A percentile compares a stretch with the other conserved stretches of the same genome.
phyloP scores from a whole-genome alignment of 2,113 vertebrate species.

The Pachypanchax playfairii region DNA sequence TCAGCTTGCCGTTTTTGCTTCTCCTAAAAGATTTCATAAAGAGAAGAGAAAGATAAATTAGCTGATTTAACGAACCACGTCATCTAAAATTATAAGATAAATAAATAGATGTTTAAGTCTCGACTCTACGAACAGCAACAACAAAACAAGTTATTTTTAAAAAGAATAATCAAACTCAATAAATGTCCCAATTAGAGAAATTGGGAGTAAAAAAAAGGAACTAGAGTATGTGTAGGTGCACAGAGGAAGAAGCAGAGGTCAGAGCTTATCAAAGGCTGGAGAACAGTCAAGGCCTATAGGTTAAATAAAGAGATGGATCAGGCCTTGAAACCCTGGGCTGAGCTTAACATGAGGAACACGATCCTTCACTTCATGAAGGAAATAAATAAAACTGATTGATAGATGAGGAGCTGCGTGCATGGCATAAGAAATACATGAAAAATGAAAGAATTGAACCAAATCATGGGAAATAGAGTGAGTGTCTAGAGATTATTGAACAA shows the following conservation, averaged over 20 bases:
- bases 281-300: constrained; percentile 22
- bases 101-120: too few species aligned
- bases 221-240: not conserved
- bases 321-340: constrained; percentile 23
- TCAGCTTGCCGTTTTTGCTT: constrained; percentile 96
- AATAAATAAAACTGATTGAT: constrained; percentile 27
- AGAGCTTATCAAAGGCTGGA: constrained; percentile 31
- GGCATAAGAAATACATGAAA: too few species aligned
- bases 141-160: too few species aligned
- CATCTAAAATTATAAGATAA: too few species aligned
- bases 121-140: too few species aligned
- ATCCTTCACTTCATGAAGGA: constrained; percentile 19
- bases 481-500: constrained; percentile 3
- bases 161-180: not conserved
- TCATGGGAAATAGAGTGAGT: constrained; percentile 2
- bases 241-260: constrained; percentile 35
- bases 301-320: constrained; percentile 23
- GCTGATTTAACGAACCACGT: not conserved
- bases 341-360: constrained; percentile 24
- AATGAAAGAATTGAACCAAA: not conserved
- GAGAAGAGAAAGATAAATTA: not conserved
- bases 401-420: not conserved
- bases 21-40: constrained; percentile 84
- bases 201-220: constrained; percentile 9
- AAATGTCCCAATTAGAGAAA: not conserved